phyloP scores from a whole-genome alignment of 2,888 invertebrate genomes.

The Stenoptilia bipunctidactyla region DNA sequence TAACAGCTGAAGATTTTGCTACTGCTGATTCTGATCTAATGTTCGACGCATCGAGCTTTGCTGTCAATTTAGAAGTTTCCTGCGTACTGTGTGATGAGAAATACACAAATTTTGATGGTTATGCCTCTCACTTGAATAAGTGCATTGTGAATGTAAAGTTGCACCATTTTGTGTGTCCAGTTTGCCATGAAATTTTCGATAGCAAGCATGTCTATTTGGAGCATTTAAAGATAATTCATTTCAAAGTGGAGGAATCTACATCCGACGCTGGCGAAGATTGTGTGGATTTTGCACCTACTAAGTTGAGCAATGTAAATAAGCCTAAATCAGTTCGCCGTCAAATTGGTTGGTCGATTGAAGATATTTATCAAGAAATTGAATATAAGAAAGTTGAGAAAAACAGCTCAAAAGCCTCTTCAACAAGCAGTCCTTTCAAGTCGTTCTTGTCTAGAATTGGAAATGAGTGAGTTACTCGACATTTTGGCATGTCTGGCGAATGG shows the following conservation, averaged over 20 bases:
- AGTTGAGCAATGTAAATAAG: conserved; percentile 41
- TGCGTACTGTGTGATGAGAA: conserved; percentile 58
- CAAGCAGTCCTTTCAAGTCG: conserved; percentile 56
- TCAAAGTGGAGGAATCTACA: conserved; percentile 22
- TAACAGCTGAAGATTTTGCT: conserved; percentile 20
- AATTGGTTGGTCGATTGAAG: conserved; percentile 64
- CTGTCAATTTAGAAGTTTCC: conserved; percentile 32
- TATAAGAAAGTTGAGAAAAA: conserved; percentile 51
- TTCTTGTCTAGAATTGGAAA: conserved; percentile 58
- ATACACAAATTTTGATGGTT: conserved; percentile 47
- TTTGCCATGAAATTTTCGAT: conserved; percentile 57
- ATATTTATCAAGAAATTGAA: conserved; percentile 64
- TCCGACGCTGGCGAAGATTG: conserved; percentile 40
- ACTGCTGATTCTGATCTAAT: conserved; percentile 8
- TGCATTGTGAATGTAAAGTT: conserved; percentile 61
- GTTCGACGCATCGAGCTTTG: not conserved
- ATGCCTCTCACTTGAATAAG: conserved; percentile 50
- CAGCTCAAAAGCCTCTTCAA: conserved; percentile 44
- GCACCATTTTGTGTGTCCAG: conserved; percentile 55
- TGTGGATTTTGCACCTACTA: conserved; percentile 50
- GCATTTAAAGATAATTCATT: conserved; percentile 45
- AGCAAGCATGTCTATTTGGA: conserved; percentile 46
- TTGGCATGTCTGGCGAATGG: conserved; percentile 45
- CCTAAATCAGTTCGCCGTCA: conserved; percentile 52
- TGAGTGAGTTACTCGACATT: conserved; percentile 53